Base-by-base conservation (phyloP, 2,888 invertebrate species). In the Caenorhabditis wallacei region DNA sequence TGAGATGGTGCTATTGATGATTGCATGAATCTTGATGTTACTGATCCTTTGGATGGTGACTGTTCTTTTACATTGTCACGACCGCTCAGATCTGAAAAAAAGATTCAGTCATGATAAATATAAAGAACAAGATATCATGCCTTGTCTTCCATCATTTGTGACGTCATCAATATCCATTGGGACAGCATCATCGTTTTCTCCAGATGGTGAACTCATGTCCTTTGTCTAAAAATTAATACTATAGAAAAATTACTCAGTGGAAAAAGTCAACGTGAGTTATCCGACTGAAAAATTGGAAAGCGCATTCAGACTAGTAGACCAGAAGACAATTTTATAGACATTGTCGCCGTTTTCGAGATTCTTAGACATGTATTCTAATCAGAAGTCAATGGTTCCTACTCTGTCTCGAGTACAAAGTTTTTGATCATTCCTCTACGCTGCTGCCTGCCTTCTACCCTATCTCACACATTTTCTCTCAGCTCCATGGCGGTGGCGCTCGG, bases 1-100 rank as follows among this genome's bases (percentile, higher is more conserved):
- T 66, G 74, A 4, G 74, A 37, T 43, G 74, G 74, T 4, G 74
- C 46, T 20, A 46, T 16, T 4, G 64, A 64, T 16, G 64, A 64
- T 0, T 48, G 20, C 3, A 66, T 54, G 66, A 75, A 75, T 0
- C 30, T 26, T 30, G 16, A 16, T 2, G 74, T 66, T 5, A 46
- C 53, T 11, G 59, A 51, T 24, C 37, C 53, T 5, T 18, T 7
- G 7, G 46, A 3, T 13, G 69, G 26, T 10, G 59, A 37, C 16
- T 24, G 2, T 11, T 24, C 53, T 16, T 24, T 22, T 24, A 18
- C 22, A 13, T 22, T 24, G 53, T 24, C 53, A 24, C 35, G 26
- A 18, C 35, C 18, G 16, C n/a, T 22, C 10, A 18, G 18, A 40
- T 51, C 53, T 66, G 66, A 37, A 35, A 48, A 48, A 18, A 48